Evolutionary conservation across 53 echinoderm and acorn worm genomes (phyloP).

Genomic region (Zoroaster sp.): DNA sequence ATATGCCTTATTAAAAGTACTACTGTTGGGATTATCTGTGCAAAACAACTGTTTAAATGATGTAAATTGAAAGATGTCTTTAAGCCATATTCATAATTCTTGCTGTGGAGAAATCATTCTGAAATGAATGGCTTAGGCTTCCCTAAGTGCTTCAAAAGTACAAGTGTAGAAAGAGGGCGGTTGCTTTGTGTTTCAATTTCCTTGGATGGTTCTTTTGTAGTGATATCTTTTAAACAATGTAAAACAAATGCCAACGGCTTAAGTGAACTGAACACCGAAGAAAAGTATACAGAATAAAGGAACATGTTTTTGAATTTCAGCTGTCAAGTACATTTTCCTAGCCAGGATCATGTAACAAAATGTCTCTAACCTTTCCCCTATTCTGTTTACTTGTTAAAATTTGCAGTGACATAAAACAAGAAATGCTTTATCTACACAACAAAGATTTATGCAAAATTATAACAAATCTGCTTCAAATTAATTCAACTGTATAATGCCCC

Average conservation of each 20-base stretch:
- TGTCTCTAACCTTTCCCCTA: background rate
- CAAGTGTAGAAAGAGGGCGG: background rate
- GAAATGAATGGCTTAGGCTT: too few species aligned
- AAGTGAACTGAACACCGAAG: background rate
- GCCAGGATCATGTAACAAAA: background rate
- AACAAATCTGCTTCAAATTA: background rate
- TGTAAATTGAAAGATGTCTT: too few species aligned
- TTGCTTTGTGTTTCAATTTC: background rate
- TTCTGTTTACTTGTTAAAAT: background rate
- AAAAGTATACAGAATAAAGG: background rate
- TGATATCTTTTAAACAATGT: background rate
- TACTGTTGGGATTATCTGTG: too few species aligned
- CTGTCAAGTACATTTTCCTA: background rate
- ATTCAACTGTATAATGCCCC: background rate
- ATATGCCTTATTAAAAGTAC: too few species aligned
- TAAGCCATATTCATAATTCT: too few species aligned
- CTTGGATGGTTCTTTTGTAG: too few species aligned
- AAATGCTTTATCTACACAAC: background rate
- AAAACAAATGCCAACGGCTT: background rate
- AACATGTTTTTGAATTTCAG: background rate
- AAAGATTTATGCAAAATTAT: background rate
- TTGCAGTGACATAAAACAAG: background rate
- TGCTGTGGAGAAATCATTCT: too few species aligned
- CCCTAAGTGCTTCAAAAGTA: too few species aligned
- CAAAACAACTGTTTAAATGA: too few species aligned